Conservation (phyloP, 2,113 vertebrate genomes). For the Herpailurus yagouaroundi region DNA sequence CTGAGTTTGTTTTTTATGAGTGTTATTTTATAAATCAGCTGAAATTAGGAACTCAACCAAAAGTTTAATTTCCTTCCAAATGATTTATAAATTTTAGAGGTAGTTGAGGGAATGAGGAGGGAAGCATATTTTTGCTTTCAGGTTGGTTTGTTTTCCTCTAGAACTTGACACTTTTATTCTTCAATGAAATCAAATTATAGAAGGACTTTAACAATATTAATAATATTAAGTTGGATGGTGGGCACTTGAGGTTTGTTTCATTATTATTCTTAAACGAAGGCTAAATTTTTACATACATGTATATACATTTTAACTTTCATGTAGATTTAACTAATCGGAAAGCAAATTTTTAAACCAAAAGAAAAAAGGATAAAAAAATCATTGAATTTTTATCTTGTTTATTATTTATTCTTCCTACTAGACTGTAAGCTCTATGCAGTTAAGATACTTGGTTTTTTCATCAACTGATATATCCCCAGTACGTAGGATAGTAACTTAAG, state of each 20-base stretch:
- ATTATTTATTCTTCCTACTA: not conserved
- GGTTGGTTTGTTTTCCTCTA: not conserved
- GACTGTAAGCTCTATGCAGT: not conserved
- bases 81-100: constrained; percentile 31
- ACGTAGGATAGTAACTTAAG: not conserved
- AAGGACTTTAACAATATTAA: not conserved
- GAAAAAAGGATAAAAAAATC: not conserved
- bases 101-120: not conserved
- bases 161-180: not conserved
- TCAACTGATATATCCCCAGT: not conserved
- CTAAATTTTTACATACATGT: not conserved
- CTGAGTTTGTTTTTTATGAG: not conserved
- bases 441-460: constrained; percentile 18
- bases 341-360: not conserved
- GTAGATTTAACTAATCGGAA: not conserved
- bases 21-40: constrained; percentile 8
- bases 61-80: constrained; percentile 33
- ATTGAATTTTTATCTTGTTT: not conserved
- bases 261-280: not conserved
- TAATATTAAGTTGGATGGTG: constrained; percentile 5
- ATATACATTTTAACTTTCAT: not conserved
- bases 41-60: not conserved
- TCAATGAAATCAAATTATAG: constrained; percentile 2
- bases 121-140: not conserved
- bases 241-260: not conserved